Base-by-base conservation (phyloP, 2,113 vertebrate species). In the Arothron firmamentum region DNA sequence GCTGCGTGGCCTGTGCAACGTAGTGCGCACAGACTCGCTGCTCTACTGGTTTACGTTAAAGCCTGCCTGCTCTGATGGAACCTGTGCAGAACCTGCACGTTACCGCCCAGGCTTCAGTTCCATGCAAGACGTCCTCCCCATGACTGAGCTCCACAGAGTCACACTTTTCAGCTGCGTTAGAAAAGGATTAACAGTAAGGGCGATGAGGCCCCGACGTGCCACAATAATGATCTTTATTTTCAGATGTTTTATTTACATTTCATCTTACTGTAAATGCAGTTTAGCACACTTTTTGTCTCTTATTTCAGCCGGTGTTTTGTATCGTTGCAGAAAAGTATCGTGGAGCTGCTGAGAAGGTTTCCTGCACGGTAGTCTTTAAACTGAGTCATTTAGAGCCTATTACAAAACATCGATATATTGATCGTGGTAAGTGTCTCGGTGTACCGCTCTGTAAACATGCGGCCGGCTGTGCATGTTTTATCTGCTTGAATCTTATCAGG, bases 371-470 rank as follows among this genome's bases (percentile, higher is more conserved):
- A 79, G 66, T 78, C 70, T 83, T 67, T 79, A 83, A 79, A 77
- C 74, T 66, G 56, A 87, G 77, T 89, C 84, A 86, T 88, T 90
- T 88, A 85, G 79, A 83, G 76, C 81, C 86, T 86, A 86, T 88
- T 88, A 89, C 73, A 79, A 80, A 81, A 79, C 73, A 86, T 89
- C 83, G 66, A 88, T 85, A 87, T 85, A 89, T 89, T 83, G 89
- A 90, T 83, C 63, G 62, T 57, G 77, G 79, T 72, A 63, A 88
- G 78, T 86, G 86, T 88, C 82, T 81, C 81, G 25, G 70, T 79
- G 81, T 82, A 75, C 71, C 79, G 83, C 79, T 86, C 87, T 79
- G 83, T 88, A 87, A 87, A 88, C 83, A 82, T 76, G 83, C 41
- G 38, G 42, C 52, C 48, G 57, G 51, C 56, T 71, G 76, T 71